A percentile compares a stretch with the other conserved stretches of the same genome.
phyloP scores from a whole-genome alignment of 2,113 vertebrate species.

The human region GRCh38 chr12:45213001-45213500 shows the following conservation, averaged over 20 bases:
- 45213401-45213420: background rate
- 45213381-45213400: background rate
- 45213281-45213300: background rate
- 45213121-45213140: background rate
- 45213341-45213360: background rate
- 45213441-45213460: background rate
- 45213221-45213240: constrained; percentile 12
- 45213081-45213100: background rate
- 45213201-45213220: background rate
- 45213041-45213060: too few relatives aligned
- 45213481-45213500: constrained; percentile 15
- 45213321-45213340: background rate
- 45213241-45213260: background rate
- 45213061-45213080: too few relatives aligned
- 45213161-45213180: background rate
- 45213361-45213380: background rate
- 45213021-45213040: too few relatives aligned
- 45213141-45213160: background rate
- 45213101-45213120: background rate
- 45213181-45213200: background rate
- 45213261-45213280: background rate
- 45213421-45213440: background rate
- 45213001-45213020: too few relatives aligned
- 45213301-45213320: background rate
- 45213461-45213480: background rate